Base-by-base conservation (phyloP, 2,888 invertebrate species). In the Euplexia lucipara region DNA sequence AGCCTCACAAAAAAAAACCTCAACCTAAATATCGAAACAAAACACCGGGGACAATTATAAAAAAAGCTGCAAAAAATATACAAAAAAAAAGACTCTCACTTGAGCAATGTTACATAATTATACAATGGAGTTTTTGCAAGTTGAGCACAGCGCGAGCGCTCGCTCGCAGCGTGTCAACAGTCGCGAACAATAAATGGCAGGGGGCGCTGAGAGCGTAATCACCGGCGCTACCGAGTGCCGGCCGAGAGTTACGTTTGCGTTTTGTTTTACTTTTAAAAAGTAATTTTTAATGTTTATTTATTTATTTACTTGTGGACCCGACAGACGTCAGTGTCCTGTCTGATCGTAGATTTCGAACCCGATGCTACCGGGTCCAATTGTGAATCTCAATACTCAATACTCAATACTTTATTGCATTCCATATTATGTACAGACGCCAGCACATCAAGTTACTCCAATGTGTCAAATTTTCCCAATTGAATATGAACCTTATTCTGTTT, bases 21-120 rank as follows among this genome's bases (percentile, higher is more conserved):
- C 69, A 75, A 78, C 75, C 79, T 78, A 81, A 78, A 81, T 77
- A 74, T 81, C 51, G 48, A 76, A 81, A 79, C 73, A 76, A 78
- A 81, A 79, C 68, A 58, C 45, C 63, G 41, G 26, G 32, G 52
- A 61, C 72, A 82, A 80, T 70, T 76, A 75, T 78, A 81, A 81
- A 70, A 76, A 66, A 74, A 70, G 62, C 66, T 58, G 59, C 48
- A 45, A 62, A 68, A 77, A 78, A 60, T 53, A 5, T 3, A 26
- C 61, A 73, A 75, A 66, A 72, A n/a, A 70, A 71, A 74, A 67
- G 71, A 48, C 60, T 22, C 49, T 37, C 71, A 70, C 72, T 77
- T 77, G 71, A 82, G 82, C 70, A 75, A 75, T 65, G 79, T 74
- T 77, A 81, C 67, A 78, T 82, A 79, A 81, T 83, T 83, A 81